These are phyloP conservation scores for Penaeus monodon DNA, from an alignment of 2,888 invertebrate genomes.

Conservation along the genomic window DNA sequence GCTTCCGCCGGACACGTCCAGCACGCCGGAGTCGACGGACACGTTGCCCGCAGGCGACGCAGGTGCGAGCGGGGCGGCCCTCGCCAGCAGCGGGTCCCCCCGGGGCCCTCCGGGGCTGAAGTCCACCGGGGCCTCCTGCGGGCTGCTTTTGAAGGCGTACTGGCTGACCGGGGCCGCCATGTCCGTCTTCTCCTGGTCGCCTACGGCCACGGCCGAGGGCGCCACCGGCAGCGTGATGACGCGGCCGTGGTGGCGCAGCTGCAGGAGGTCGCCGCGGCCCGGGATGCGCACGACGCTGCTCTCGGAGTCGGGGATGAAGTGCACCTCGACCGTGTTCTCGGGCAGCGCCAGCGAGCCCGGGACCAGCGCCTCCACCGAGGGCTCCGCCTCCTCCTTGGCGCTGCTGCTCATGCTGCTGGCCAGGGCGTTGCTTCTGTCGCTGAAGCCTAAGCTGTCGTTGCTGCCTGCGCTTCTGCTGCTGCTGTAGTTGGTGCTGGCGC, in stretches of 20 bases:
- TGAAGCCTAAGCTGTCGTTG: too few species aligned
- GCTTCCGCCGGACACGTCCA: conserved; percentile 47
- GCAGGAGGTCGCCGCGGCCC: conserved; percentile 37
- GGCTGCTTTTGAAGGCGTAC: conserved; percentile 11
- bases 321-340: conserved; percentile 48
- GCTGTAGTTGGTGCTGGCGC: not conserved
- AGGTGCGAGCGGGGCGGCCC: conserved; percentile 29
- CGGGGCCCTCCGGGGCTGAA: conserved; percentile 54
- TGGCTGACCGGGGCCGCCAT: not conserved
- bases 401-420: too few species aligned
- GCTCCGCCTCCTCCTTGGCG: too few species aligned
- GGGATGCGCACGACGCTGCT: conserved; percentile 50
- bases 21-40: conserved; percentile 45
- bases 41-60: conserved; percentile 42
- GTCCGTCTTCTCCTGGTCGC: not conserved
- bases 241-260: conserved; percentile 48
- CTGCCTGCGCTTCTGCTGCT: too few species aligned
- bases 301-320: conserved; percentile 50
- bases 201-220: not conserved
- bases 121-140: conserved; percentile 48
- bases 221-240: conserved; percentile 41
- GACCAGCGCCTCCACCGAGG: not conserved
- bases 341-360: conserved; percentile 29
- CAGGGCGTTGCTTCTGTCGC: too few species aligned
- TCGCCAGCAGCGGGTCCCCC: conserved; percentile 40